Base-by-base conservation (phyloP, 2,888 invertebrate species). In the Labia minor region DNA sequence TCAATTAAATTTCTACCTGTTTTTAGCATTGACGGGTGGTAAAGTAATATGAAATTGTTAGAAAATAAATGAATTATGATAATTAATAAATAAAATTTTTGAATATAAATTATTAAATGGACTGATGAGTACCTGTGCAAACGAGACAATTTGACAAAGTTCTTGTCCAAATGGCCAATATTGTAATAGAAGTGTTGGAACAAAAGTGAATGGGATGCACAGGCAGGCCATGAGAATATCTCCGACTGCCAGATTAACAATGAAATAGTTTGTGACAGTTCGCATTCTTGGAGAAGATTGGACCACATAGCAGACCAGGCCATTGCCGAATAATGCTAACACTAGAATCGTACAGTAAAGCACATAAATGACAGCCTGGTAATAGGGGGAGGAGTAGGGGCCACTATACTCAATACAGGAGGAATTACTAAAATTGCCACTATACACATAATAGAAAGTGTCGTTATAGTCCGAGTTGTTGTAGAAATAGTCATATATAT, bases 261-360 rank as follows among this genome's bases (percentile, higher is more conserved):
- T 92, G 77, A 95, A 94, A 77, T 86, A 92, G 77, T 95, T 95
- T 61, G 95, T 95, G 1, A 95, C 92, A 0, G 93, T 94, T 73
- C 90, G 85, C 93, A 95, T 94, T 49, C 90, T 83, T 0, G 90
- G 88, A 14, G 89, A 88, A 1, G 87, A 85, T 71, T 89, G 82
- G 0, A 95, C 92, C 20, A 94, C 89, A 76, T 90, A 93, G 76
- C 92, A 92, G 19, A 95, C 92, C 64, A 83, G 66, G 75, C 78
- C 71, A 77, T 83, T 76, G 79, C 90, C 91, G 4, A 86, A 73
- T 11, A 90, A 77, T 0, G 90, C 87, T 62, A 87, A 80, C 14
- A 89, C 75, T 73, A 90, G 89, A 68, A 91, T 85, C 37, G 83
- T 79, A 69, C 83, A 82, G 78, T 91, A 91, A 78, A 89, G 82